Conservation (phyloP, 2,113 vertebrate genomes). For the Pangasianodon gigas region DNA sequence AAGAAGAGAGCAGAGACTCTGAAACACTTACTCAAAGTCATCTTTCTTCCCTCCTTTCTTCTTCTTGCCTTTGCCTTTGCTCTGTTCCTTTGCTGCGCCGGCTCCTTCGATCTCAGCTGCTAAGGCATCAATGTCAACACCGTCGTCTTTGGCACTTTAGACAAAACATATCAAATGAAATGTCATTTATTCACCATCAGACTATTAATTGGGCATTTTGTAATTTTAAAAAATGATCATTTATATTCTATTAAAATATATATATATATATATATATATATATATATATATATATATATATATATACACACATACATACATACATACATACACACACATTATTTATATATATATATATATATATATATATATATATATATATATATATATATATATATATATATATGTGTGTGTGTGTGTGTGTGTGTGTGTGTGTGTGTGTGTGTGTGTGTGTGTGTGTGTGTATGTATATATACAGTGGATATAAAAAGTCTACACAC, state of each 20-base stretch:
- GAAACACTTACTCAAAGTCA: conserved; percentile 84
- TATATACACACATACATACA: too few species aligned
- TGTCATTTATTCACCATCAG: neutral
- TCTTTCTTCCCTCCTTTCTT: conserved; percentile 89
- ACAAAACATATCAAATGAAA: conserved; percentile 40
- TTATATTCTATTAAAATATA: neutral
- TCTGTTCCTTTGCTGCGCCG: conserved; percentile 87
- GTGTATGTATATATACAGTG: too few species aligned
- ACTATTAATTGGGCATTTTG: neutral
- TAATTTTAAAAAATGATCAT: neutral
- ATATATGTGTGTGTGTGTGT: too few species aligned
- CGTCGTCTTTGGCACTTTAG: conserved; percentile 86
- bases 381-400: too few species aligned
- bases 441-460: too few species aligned
- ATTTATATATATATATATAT: too few species aligned
- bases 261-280: neutral
- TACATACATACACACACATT: too few species aligned
- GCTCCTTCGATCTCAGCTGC: conserved; percentile 97
- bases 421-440: too few species aligned
- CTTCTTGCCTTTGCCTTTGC: conserved; percentile 89
- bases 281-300: too few species aligned
- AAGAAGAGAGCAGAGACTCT: neutral
- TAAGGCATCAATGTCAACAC: conserved; percentile 91
- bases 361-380: too few species aligned
- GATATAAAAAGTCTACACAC: too few species aligned